A percentile compares a stretch with the other conserved stretches of the same genome.
phyloP scores from a whole-genome alignment of 2,113 vertebrate species.

The Prolemur simus region DNA sequence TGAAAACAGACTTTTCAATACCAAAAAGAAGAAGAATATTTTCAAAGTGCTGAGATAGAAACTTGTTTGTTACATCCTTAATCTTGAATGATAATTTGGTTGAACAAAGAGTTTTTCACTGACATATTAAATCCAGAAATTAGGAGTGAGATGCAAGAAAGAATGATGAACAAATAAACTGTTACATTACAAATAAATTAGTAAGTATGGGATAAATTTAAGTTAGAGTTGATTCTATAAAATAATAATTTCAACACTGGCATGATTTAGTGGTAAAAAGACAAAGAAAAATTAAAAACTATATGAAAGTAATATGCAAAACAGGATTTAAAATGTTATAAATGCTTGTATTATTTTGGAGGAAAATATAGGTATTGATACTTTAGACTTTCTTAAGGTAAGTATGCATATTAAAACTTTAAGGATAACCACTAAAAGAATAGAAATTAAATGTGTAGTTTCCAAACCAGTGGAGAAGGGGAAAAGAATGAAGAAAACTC shows the following conservation, averaged over 20 bases:
- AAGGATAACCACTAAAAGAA: neutral
- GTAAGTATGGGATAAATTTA: neutral
- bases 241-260: neutral
- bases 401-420: neutral
- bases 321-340: neutral
- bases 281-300: slow-evolving; percentile 13
- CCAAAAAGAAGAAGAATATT: neutral
- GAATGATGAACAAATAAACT: neutral
- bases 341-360: neutral
- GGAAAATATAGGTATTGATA: neutral
- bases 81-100: slow-evolving; percentile 8
- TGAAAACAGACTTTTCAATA: neutral
- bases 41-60: neutral
- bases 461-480: neutral
- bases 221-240: neutral
- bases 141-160: neutral
- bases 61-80: neutral
- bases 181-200: neutral
- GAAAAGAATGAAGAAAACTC: neutral
- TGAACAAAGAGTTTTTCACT: slow-evolving; percentile 33
- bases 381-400: slow-evolving; percentile 8
- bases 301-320: neutral
- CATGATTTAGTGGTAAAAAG: neutral
- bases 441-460: neutral
- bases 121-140: neutral